These are phyloP conservation scores for Spodoptera litura DNA, from an alignment of 1,140 invertebrate genomes.

Conservation along the genomic window DNA sequence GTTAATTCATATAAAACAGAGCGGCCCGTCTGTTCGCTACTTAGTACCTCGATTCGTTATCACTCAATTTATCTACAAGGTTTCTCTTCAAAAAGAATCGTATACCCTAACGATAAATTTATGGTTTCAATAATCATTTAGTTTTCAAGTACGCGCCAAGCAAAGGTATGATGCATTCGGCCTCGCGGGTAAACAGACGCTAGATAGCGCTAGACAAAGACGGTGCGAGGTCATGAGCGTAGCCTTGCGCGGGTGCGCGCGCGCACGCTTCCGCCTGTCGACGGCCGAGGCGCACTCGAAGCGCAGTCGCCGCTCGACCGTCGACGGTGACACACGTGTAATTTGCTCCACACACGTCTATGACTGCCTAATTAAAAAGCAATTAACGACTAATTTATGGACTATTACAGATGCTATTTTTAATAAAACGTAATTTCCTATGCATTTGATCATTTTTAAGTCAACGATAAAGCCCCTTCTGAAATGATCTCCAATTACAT, in stretches of 20 bases:
- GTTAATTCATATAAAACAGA: conserved; percentile 17
- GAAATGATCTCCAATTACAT: too few relatives aligned
- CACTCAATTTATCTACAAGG: conserved; percentile 66
- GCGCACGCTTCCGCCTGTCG: conserved; percentile 81
- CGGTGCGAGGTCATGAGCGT: conserved; percentile 84
- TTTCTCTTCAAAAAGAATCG: conserved; percentile 57
- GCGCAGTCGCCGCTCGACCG: conserved; percentile 65
- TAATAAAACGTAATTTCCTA: too few relatives aligned
- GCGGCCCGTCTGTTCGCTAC: conserved; percentile 13
- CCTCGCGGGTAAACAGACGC: conserved; percentile 83
- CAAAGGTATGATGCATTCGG: conserved; percentile 82
- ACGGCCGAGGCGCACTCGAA: conserved; percentile 63
- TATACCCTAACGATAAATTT: conserved; percentile 62
- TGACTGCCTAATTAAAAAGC: conserved; percentile 25
- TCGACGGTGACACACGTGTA: conserved; percentile 57
- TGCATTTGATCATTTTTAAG: too few relatives aligned
- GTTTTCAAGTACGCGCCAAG: conserved; percentile 69
- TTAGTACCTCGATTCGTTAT: conserved; percentile 48
- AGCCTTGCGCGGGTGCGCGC: conserved; percentile 83
- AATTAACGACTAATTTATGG: not conserved
- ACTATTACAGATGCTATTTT: too few relatives aligned
- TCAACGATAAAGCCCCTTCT: too few relatives aligned
- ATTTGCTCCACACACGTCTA: conserved; percentile 16
- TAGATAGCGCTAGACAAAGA: conserved; percentile 85
- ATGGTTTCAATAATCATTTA: conserved; percentile 78